These are phyloP conservation scores for Haliclona indistincta DNA, from an alignment of 37 sponge, comb jelly and placozoan species.

Conservation along the genomic window DNA sequence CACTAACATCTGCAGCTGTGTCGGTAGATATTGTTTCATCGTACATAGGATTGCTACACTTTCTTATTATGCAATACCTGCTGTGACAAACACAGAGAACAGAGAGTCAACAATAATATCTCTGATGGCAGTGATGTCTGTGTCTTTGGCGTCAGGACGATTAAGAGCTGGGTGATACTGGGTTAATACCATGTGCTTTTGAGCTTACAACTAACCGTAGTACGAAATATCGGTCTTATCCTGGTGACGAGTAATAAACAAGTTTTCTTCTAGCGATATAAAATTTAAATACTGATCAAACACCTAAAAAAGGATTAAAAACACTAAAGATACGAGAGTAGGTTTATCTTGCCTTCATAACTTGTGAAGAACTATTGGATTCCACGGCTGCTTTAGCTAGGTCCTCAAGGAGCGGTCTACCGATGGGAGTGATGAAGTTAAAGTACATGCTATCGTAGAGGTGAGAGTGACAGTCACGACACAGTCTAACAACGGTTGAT, in stretches of 20 bases:
- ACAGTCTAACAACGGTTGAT: conserved; percentile 78
- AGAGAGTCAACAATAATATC: conserved; percentile 86
- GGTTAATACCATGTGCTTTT: background rate
- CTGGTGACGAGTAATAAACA: conserved; percentile 79
- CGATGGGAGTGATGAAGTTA: conserved; percentile 91
- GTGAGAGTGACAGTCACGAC: conserved; percentile 81
- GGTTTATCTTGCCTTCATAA: conserved; percentile 54
- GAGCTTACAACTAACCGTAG: conserved; percentile 62
- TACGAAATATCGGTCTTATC: conserved; percentile 73
- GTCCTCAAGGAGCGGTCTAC: conserved; percentile 83
- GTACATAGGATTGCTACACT: background rate
- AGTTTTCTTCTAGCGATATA: conserved; percentile 88
- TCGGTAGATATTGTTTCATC: too few relatives aligned
- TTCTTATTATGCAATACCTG: conserved; percentile 50
- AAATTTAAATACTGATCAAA: conserved; percentile 97
- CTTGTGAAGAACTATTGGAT: conserved; percentile 62
- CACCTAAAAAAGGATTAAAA: conserved; percentile 40
- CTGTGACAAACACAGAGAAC: conserved; percentile 92
- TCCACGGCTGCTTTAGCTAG: conserved; percentile 83
- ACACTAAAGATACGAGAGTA: background rate
- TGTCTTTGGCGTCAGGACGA: conserved; percentile 78
- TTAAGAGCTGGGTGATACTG: conserved; percentile 73
- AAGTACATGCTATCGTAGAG: conserved; percentile 85
- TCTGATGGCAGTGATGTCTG: conserved; percentile 74
- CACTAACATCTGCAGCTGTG: background rate